A percentile compares a stretch with the other conserved stretches of the same genome.
phyloP scores from a whole-genome alignment of 2,797 vertebrate genomes.

The Poecilia velifera region DNA sequence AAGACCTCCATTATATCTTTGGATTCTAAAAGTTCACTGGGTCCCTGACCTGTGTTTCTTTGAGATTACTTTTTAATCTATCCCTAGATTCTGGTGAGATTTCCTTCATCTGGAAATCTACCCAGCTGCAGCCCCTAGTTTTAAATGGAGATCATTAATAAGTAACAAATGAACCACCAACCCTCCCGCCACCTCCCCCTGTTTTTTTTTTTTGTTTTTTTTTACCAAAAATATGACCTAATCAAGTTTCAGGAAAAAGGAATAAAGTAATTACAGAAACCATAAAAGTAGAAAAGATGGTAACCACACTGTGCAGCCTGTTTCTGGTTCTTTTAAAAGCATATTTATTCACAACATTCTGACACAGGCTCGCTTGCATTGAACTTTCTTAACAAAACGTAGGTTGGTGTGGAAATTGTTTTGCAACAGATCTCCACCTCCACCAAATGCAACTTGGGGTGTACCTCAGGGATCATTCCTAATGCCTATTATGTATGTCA shows the following conservation, averaged over 20 bases:
- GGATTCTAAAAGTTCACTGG: background rate
- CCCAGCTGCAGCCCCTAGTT: background rate
- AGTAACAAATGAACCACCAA: background rate
- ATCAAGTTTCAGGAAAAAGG: background rate
- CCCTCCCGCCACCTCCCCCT: no score
- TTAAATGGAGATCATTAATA: background rate
- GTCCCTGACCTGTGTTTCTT: background rate
- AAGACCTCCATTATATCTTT: background rate
- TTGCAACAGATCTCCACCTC: background rate
- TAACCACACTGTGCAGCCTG: background rate
- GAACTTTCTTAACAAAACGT: background rate
- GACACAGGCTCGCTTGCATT: background rate
- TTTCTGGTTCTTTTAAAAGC: background rate
- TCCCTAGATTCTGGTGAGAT: background rate
- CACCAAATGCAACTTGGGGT: background rate
- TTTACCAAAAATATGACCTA: no score
- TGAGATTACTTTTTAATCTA: background rate
- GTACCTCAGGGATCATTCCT: background rate
- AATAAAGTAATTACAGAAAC: background rate
- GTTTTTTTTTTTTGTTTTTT: no score
- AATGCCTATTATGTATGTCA: background rate
- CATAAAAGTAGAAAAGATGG: background rate
- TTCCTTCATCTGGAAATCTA: background rate
- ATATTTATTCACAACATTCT: background rate
- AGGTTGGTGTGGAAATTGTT: background rate